These are phyloP conservation scores for Plectropomus leopardus DNA, from an alignment of 2,113 vertebrate species.

Conservation along the genomic window DNA sequence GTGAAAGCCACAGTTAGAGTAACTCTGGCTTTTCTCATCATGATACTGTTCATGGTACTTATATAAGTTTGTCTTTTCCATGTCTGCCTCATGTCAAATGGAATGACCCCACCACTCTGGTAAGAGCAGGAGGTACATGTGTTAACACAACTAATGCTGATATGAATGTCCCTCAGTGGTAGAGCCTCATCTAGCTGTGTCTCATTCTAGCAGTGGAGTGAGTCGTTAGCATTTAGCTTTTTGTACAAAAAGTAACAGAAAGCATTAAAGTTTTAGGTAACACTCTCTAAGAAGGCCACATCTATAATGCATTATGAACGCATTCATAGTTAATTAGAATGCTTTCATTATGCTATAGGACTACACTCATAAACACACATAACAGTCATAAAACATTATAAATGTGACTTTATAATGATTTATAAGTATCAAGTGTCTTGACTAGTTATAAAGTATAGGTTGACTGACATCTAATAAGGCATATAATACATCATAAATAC, in stretches of 20 bases:
- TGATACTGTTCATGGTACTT: slow-evolving; percentile 87
- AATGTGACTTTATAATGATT: too few species aligned
- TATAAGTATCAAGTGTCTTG: too few species aligned
- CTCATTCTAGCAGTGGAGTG: slow-evolving; percentile 30
- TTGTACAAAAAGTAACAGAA: neutral
- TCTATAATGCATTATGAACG: too few species aligned
- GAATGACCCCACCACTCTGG: slow-evolving; percentile 95
- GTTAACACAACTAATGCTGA: slow-evolving; percentile 55
- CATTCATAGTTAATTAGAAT: too few species aligned
- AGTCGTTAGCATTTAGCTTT: slow-evolving; percentile 4
- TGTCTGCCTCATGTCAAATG: slow-evolving; percentile 96
- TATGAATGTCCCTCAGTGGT: slow-evolving; percentile 53
- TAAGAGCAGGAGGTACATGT: slow-evolving; percentile 99
- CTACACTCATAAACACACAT: too few species aligned
- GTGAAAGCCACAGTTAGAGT: slow-evolving; percentile 51
- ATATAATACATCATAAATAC: too few species aligned
- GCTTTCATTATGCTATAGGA: too few species aligned
- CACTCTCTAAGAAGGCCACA: too few species aligned
- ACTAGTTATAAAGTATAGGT: too few species aligned
- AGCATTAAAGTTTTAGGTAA: neutral
- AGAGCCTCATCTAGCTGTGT: slow-evolving; percentile 54
- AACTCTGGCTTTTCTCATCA: slow-evolving; percentile 43
- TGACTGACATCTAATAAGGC: too few species aligned
- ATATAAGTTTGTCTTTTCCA: slow-evolving; percentile 97
- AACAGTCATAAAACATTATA: too few species aligned